Conservation (phyloP, 1,140 invertebrate species). For the Aphis gossypii region DNA sequence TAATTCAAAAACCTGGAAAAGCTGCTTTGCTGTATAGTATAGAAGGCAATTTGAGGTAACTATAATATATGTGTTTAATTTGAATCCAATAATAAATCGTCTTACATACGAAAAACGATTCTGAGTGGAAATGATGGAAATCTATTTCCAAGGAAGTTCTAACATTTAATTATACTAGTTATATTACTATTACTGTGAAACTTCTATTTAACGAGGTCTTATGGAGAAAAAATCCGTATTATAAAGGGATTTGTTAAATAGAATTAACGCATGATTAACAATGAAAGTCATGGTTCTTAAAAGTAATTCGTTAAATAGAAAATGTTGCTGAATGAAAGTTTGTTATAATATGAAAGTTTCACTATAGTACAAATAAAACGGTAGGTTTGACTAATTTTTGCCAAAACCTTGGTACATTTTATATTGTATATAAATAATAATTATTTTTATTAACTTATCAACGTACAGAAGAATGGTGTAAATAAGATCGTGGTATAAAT, state of each 20-base stretch:
- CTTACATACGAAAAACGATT: not conserved
- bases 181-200: not conserved
- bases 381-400: not conserved
- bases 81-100: not conserved
- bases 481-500: not conserved
- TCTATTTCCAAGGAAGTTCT: rapidly evolving
- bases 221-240: too few species aligned
- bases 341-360: too few species aligned
- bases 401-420: not conserved
- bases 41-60: not conserved
- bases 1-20: not conserved
- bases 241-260: too few species aligned
- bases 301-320: too few species aligned
- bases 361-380: not conserved
- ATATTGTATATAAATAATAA: not conserved
- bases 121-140: not conserved
- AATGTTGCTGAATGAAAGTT: too few species aligned
- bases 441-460: not conserved
- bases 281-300: too few species aligned
- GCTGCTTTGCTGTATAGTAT: not conserved
- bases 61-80: not conserved
- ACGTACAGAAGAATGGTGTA: not conserved
- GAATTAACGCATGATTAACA: too few species aligned
- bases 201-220: too few species aligned
- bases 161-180: not conserved